Evolutionary conservation across 2,888 invertebrate species (phyloP).

Genomic region (Lingula anatina): DNA sequence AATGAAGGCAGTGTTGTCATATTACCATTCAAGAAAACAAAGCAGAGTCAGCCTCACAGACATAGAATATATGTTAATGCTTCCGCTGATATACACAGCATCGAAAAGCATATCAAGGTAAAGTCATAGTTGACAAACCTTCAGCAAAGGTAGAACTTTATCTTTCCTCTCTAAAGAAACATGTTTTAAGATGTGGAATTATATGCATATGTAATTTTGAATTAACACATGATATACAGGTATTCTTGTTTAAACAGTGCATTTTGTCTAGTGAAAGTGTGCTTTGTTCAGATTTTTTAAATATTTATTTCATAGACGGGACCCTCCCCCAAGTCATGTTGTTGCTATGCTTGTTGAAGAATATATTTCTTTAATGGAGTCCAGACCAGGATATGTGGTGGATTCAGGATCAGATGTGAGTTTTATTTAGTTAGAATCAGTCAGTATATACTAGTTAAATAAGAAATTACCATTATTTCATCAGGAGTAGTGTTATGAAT

Average conservation of each 20-base stretch:
- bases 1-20: slow-evolving; percentile 49
- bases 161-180: no score
- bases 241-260: no score
- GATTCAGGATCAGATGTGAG: slow-evolving; percentile 39
- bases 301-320: slow-evolving; percentile 25
- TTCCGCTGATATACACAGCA: slow-evolving; percentile 41
- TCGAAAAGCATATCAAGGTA: slow-evolving; percentile 36
- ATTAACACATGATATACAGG: not conserved
- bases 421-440: no score
- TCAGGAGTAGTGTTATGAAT: no score
- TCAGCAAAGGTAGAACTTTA: no score
- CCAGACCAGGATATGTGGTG: slow-evolving; percentile 39
- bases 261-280: no score
- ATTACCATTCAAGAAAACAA: slow-evolving; percentile 39
- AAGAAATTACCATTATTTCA: no score
- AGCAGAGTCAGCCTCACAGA: slow-evolving; percentile 34
- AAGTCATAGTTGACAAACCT: no score
- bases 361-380: slow-evolving; percentile 38
- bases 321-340: slow-evolving; percentile 43
- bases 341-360: slow-evolving; percentile 48
- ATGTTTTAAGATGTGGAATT: not conserved
- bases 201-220: not conserved
- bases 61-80: slow-evolving; percentile 39
- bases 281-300: no score
- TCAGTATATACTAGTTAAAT: no score